phyloP scores from a whole-genome alignment of 2,888 invertebrate species.

The Physocephala rufipes region DNA sequence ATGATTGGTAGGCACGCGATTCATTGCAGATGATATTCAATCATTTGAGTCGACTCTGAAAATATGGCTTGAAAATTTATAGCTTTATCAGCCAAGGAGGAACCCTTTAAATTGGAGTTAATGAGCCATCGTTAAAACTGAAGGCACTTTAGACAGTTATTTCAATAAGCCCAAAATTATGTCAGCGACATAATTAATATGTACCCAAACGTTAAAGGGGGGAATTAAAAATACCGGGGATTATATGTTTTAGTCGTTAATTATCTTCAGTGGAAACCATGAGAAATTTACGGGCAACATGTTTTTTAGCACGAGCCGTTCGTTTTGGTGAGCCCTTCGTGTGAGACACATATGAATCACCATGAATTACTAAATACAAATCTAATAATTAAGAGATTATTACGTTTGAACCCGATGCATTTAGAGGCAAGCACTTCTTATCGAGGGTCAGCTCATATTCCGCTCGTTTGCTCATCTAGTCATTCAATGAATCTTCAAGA shows the following conservation, averaged over 20 bases:
- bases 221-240: too few species aligned
- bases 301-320: too few species aligned
- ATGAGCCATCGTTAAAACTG: neutral
- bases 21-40: neutral
- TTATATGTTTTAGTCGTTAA: too few species aligned
- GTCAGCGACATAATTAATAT: too few species aligned
- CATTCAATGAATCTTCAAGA: constrained; percentile 6
- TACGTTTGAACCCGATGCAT: constrained; percentile 42
- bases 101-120: neutral
- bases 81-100: neutral
- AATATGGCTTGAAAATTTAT: neutral
- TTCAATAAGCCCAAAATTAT: too few species aligned
- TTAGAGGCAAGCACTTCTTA: constrained; percentile 2
- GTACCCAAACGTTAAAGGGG: too few species aligned
- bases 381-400: constrained; percentile 10
- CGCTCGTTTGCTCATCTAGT: constrained; percentile 8
- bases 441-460: constrained; percentile 23
- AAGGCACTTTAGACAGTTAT: too few species aligned
- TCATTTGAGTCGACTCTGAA: neutral
- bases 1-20: constrained; percentile 46
- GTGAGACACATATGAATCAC: neutral
- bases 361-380: neutral
- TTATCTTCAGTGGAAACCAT: too few species aligned
- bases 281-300: too few species aligned
- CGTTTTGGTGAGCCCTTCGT: too few species aligned